Conservation (phyloP, 2,113 vertebrate species). For the Lepisosteus oculatus region DNA sequence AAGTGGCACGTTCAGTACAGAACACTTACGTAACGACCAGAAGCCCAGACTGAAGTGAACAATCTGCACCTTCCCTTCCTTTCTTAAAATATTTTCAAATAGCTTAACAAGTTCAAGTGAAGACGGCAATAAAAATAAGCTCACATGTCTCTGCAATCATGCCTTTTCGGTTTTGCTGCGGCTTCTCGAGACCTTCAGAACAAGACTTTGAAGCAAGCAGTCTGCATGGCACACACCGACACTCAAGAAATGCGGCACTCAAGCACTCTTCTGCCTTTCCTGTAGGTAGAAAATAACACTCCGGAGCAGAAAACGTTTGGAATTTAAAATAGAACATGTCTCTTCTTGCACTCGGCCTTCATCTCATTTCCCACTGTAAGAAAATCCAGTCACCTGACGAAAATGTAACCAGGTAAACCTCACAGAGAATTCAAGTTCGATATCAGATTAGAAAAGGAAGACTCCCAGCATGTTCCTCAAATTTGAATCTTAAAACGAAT, state of each 20-base stretch:
- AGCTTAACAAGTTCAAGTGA: neutral
- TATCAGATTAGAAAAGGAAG: no score
- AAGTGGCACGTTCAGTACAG: no score
- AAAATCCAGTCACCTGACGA: neutral
- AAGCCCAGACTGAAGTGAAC: no score
- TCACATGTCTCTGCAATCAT: neutral
- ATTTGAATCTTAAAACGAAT: no score
- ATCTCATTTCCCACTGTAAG: neutral
- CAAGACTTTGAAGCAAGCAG: neutral
- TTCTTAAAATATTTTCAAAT: no score
- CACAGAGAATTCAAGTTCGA: no score
- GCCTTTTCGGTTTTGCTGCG: neutral
- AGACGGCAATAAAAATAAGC: slow-evolving; percentile 15
- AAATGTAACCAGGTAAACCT: no score
- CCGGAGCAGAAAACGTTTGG: neutral
- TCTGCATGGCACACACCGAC: no score
- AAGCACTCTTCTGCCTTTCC: neutral
- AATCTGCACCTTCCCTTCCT: no score
- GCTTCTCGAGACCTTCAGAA: neutral
- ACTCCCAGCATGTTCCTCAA: no score
- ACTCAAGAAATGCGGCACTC: neutral
- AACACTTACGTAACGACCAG: no score
- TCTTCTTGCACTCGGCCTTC: neutral
- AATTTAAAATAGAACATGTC: slow-evolving; percentile 5
- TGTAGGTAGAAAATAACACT: neutral